Percentiles rank a stretch among this genome's conserved stretches.
phyloP scores from a whole-genome alignment of 2,888 invertebrate species.

The Apamea sordens region DNA sequence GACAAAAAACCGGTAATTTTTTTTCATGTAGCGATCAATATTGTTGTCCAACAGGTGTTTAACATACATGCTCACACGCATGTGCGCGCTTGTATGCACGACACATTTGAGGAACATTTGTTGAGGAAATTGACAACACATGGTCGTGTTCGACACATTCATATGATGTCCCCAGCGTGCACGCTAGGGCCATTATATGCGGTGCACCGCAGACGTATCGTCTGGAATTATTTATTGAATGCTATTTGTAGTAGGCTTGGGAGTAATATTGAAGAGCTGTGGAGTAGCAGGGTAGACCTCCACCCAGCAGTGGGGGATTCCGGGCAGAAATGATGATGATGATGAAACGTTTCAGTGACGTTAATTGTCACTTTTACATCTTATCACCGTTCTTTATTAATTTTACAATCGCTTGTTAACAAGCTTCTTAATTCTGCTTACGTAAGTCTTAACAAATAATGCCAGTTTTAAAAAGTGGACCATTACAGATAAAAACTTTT shows the following conservation, averaged over 20 bases:
- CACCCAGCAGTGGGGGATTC: neutral
- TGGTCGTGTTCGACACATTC: constrained; percentile 29
- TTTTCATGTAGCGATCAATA: constrained; percentile 41
- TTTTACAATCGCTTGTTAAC: neutral
- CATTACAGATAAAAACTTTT: constrained; percentile 39
- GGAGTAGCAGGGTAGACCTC: neutral
- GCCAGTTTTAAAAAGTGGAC: constrained; percentile 51
- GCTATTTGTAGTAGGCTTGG: neutral
- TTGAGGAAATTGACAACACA: constrained; percentile 49
- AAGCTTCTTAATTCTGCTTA: neutral
- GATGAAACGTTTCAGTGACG: neutral
- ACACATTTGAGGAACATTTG: constrained; percentile 49
- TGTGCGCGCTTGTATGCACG: constrained; percentile 26
- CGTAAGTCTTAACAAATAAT: constrained; percentile 24
- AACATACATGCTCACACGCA: constrained; percentile 57
- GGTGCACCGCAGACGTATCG: constrained; percentile 5
- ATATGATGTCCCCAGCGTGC: constrained; percentile 15
- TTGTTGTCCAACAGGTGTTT: constrained; percentile 52
- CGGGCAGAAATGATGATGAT: neutral
- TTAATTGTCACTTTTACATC: neutral
- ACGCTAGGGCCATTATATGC: too few species aligned
- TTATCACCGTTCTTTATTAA: neutral
- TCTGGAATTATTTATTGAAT: constrained; percentile 19
- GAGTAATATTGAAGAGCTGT: neutral
- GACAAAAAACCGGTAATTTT: constrained; percentile 35